Conservation (phyloP, 2,113 vertebrate genomes). For the Egretta garzetta region DNA sequence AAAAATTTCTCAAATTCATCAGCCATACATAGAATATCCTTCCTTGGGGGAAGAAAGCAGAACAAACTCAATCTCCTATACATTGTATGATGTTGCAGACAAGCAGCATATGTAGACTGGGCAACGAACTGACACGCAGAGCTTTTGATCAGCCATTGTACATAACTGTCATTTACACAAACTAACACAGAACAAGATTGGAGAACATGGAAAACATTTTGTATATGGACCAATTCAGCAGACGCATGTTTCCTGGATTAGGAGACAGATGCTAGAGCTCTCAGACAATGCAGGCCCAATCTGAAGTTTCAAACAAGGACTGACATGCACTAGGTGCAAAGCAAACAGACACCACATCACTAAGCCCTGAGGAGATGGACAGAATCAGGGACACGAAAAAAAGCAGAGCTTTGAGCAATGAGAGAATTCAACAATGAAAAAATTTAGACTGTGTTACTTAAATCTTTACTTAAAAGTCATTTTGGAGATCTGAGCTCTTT, state of each 20-base stretch:
- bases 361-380: background rate
- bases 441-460: background rate
- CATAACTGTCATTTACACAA: background rate
- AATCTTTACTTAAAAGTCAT: background rate
- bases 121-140: rapidly evolving
- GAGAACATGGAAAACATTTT: background rate
- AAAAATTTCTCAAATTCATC: background rate
- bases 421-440: background rate
- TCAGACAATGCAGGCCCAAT: background rate
- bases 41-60: background rate
- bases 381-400: background rate
- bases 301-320: background rate
- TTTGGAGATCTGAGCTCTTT: background rate
- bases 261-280: background rate
- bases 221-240: background rate
- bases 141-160: background rate
- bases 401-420: background rate
- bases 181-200: background rate
- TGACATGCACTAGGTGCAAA: background rate
- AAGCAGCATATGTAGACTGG: background rate
- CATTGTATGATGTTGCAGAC: background rate
- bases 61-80: background rate
- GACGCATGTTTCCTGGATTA: background rate
- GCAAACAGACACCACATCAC: background rate
- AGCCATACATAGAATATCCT: background rate